Conservation (phyloP, 2,888 invertebrate genomes). For the Monopis laevigella region DNA sequence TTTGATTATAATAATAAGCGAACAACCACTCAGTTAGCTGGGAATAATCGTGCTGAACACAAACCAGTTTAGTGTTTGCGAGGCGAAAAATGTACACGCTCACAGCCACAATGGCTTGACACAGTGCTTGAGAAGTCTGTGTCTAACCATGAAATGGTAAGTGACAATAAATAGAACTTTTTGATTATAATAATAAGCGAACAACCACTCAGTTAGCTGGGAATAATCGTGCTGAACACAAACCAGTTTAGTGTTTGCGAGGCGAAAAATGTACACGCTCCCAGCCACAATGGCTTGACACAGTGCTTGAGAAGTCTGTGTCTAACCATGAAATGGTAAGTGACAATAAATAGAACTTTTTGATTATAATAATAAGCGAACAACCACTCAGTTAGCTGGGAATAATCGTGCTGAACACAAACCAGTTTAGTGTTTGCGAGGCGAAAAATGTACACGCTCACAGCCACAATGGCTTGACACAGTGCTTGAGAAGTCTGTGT, state of each 20-base stretch:
- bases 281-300: constrained; percentile 88
- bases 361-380: no score
- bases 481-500: constrained; percentile 76
- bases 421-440: constrained; percentile 73
- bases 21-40: constrained; percentile 81
- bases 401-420: constrained; percentile 89
- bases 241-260: constrained; percentile 76
- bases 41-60: constrained; percentile 90
- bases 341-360: no score
- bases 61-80: constrained; percentile 75
- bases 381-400: constrained; percentile 82
- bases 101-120: constrained; percentile 88
- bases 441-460: constrained; percentile 40
- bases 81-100: constrained; percentile 37
- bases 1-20: no score
- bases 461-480: constrained; percentile 89
- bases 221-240: constrained; percentile 89
- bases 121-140: constrained; percentile 77
- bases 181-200: no score
- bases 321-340: constrained; percentile 83
- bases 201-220: constrained; percentile 80
- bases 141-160: constrained; percentile 82
- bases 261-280: constrained; percentile 35
- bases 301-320: constrained; percentile 76
- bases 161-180: no score